Percentiles rank a stretch among this genome's conserved stretches.
phyloP scores from a whole-genome alignment of 2,888 invertebrate genomes.

The Panzeria rudis region DNA sequence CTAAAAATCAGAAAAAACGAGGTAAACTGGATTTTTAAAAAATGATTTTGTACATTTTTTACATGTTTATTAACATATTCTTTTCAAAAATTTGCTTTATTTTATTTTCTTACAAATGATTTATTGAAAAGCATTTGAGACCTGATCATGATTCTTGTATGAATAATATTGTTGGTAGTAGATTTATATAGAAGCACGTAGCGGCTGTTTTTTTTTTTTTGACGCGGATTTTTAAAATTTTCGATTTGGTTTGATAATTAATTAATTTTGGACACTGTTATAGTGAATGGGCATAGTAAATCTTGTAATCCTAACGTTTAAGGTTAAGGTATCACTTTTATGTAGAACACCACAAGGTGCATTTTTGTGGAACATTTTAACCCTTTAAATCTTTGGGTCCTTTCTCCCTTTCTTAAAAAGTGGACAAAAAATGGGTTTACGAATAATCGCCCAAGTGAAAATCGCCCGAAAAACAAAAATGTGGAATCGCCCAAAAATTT shows the following conservation, averaged over 20 bases:
- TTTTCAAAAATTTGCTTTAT: background rate
- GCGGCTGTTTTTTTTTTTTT: background rate
- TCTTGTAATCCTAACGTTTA: no score
- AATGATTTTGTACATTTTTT: no score
- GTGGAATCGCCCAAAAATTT: no score
- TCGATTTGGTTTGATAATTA: background rate
- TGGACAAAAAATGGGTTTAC: no score
- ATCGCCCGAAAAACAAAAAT: no score
- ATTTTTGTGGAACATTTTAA: no score
- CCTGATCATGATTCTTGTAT: background rate
- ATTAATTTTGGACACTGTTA: no score
- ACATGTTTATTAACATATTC: background rate
- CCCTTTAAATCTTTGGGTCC: no score
- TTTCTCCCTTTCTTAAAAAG: no score
- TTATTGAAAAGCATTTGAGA: background rate
- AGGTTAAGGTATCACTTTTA: no score
- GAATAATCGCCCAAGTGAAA: no score
- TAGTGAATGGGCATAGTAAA: background rate
- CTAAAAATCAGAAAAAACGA: constrained; percentile 24
- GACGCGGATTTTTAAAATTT: background rate
- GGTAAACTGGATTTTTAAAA: constrained; percentile 44
- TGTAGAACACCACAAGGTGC: no score
- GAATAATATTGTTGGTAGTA: background rate
- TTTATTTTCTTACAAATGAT: background rate
- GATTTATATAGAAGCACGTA: background rate